Evolutionary conservation across 2,888 invertebrate genomes (phyloP), one percentile per base, ranked within the genome.

Genomic region (Eulithis prunata): DNA sequence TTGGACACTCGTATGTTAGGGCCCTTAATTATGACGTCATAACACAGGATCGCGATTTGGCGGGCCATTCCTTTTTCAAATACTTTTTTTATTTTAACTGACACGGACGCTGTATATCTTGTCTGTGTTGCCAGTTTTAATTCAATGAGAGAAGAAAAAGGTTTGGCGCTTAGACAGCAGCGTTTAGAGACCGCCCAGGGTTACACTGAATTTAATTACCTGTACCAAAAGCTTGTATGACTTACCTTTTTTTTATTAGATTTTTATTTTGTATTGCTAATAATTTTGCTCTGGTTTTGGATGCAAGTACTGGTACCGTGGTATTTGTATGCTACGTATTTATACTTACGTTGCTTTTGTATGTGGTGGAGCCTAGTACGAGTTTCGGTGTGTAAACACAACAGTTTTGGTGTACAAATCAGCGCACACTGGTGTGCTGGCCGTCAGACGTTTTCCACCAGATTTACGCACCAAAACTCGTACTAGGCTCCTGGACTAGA

Each of bases 11-110:
- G 83, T 81, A 80, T 83, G 79, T 70, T 75, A 79, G 77, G 80
- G 72, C 82, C 89, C 80, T 86, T 88, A 88, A 90, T 91, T 89
- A 90, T 91, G 91, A 90, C 89, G 88, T 88, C 89, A 91, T 86
- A 82, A 77, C 79, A 71, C 73, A 74, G 78, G 79, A 77, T 70
- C 72, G 84, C 79, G 77, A 77, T 68, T 72, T 64, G 66, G 75
- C 69, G 75, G 74, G 74, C 75, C 78, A 77, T 80, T 85, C 81
- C 74, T 83, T 83, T 87, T 86, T 82, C 75, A 80, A 84, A 81
- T 78, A 78, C 72, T 71, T 73, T 79, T 84, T 84, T 80, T 84
- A 84, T 86, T 87, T 87, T 84, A 78, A 79, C 85, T 83, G 83
- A 85, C 83, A 83, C 78, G 81, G 77, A 82, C 83, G 80, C 72